A percentile compares a stretch with the other conserved stretches of the same genome.
phyloP scores from a whole-genome alignment of 2,113 vertebrate genomes.

The Chunga burmeisteri region DNA sequence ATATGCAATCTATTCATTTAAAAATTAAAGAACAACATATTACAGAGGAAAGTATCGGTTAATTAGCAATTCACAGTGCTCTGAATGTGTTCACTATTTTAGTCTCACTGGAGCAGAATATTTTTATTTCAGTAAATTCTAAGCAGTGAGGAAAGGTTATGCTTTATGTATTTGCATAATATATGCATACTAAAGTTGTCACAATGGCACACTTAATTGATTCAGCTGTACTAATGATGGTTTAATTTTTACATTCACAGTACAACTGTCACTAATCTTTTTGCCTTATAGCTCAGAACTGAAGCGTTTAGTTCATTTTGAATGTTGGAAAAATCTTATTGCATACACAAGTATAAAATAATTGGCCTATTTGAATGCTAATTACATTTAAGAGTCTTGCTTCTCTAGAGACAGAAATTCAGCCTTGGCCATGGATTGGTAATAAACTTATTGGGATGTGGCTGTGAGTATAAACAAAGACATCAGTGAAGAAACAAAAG shows the following conservation, averaged over 20 bases:
- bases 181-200: background rate
- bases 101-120: background rate
- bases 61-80: background rate
- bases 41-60: background rate
- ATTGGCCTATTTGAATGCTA: background rate
- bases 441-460: background rate
- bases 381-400: background rate
- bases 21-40: background rate
- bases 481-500: background rate
- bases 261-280: background rate
- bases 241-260: constrained; percentile 16
- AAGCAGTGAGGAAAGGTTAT: background rate
- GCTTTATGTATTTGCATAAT: background rate
- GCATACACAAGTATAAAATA: background rate
- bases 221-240: background rate
- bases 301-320: background rate
- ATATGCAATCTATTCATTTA: background rate
- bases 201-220: background rate
- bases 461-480: background rate
- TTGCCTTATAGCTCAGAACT: constrained; percentile 3
- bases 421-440: background rate
- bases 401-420: background rate
- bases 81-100: background rate
- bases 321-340: background rate
- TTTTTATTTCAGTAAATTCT: constrained; percentile 1